These are phyloP conservation scores for Pandemis cinnamomeana DNA, from an alignment of 2,888 invertebrate species.

Conservation along the genomic window DNA sequence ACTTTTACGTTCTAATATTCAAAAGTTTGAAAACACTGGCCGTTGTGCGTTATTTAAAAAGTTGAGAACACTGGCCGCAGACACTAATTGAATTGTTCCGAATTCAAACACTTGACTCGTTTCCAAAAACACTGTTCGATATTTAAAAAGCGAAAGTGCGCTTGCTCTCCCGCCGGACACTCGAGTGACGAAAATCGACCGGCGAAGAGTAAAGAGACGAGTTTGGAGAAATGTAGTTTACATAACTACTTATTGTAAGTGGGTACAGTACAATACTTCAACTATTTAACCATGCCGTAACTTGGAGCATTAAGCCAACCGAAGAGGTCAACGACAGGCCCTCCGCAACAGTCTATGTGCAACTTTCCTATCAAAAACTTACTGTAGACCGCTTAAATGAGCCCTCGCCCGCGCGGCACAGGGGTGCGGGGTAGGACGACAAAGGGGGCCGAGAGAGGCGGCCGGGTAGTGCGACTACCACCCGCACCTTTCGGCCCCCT, in stretches of 20 bases:
- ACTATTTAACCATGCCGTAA: not conserved
- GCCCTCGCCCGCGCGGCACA: too few species aligned
- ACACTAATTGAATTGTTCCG: not conserved
- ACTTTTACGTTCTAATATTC: constrained; percentile 16
- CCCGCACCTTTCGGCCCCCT: too few species aligned
- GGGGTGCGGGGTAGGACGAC: too few species aligned
- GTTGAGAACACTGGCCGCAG: constrained; percentile 6
- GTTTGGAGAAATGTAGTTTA: constrained; percentile 75
- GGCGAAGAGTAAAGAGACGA: constrained; percentile 56
- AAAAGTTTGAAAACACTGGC: constrained; percentile 7
- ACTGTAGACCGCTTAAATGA: too few species aligned
- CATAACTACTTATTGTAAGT: constrained; percentile 60
- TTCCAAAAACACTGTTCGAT: constrained; percentile 34
- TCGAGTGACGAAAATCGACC: constrained; percentile 70
- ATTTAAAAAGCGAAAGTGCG: constrained; percentile 64
- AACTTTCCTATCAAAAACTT: too few species aligned
- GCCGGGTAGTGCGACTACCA: too few species aligned
- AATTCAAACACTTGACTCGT: constrained; percentile 22
- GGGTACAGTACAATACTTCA: constrained; percentile 1
- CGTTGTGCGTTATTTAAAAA: not conserved
- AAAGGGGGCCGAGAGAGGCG: too few species aligned
- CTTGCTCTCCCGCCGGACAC: constrained; percentile 56
- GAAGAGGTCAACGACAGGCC: too few species aligned
- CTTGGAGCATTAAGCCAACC: not conserved
- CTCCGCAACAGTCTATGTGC: too few species aligned